phyloP scores from a whole-genome alignment of 2,113 vertebrate genomes.

The Takifugu bimaculatus region DNA sequence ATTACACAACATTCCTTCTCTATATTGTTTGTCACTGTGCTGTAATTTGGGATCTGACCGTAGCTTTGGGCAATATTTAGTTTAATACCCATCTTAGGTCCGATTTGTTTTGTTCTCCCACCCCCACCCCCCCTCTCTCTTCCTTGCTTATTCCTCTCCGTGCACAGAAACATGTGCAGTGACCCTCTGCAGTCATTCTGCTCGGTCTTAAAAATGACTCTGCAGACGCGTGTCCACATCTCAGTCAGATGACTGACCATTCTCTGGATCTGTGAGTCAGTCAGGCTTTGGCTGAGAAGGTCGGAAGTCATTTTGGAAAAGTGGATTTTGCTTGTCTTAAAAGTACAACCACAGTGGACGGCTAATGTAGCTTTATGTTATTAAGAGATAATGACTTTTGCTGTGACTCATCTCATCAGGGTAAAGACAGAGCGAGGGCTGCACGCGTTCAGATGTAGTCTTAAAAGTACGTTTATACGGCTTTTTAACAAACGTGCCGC shows the following conservation, averaged over 20 bases:
- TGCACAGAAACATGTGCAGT: slow-evolving; percentile 37
- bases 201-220: slow-evolving; percentile 27
- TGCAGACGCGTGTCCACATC: slow-evolving; percentile 31
- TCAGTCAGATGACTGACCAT: slow-evolving; percentile 20
- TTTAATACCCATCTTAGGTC: slow-evolving; percentile 53
- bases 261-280: background rate
- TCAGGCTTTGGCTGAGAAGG: no score
- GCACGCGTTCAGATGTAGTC: slow-evolving; percentile 7
- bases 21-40: slow-evolving; percentile 43
- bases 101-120: slow-evolving; percentile 11
- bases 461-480: no score
- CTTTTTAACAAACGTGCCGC: background rate
- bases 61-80: slow-evolving; percentile 49
- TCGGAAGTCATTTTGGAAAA: no score
- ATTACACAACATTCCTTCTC: slow-evolving; percentile 49
- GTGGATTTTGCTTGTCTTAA: background rate
- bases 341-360: background rate
- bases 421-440: slow-evolving; percentile 10
- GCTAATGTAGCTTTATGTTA: slow-evolving; percentile 13
- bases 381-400: slow-evolving; percentile 31
- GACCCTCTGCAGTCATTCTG: slow-evolving; percentile 31
- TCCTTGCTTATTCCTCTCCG: slow-evolving; percentile 20
- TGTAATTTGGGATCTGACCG: slow-evolving; percentile 50
- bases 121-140: background rate
- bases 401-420: slow-evolving; percentile 32